Conservation (phyloP, 2,113 vertebrate genomes). For the Bufo bufo region DNA sequence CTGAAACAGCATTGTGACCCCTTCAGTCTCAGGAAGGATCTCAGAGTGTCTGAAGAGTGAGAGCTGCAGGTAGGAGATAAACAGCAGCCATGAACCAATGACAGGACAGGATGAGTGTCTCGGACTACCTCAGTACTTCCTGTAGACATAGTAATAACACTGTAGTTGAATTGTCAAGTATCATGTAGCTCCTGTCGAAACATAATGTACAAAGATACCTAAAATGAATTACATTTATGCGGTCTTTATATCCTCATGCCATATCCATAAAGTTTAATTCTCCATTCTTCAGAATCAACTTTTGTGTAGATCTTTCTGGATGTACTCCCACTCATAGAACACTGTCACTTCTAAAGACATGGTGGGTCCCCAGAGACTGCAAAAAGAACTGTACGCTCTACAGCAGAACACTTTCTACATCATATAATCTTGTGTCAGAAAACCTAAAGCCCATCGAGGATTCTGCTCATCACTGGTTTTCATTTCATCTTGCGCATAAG, state of each 20-base stretch:
- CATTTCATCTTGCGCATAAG: constrained; percentile 50
- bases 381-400: not conserved
- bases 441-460: constrained; percentile 36
- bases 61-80: no score
- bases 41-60: no score
- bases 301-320: not conserved
- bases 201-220: not conserved
- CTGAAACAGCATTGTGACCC: no score
- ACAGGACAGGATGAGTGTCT: no score
- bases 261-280: not conserved
- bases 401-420: not conserved
- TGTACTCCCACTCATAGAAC: not conserved
- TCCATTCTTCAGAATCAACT: constrained; percentile 2
- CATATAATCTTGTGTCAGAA: constrained; percentile 32
- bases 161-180: no score
- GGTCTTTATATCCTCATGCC: not conserved
- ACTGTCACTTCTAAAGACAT: not conserved
- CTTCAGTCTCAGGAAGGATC: no score
- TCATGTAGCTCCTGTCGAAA: no score
- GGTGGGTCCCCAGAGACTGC: not conserved
- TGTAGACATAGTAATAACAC: no score
- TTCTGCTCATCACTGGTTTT: constrained; percentile 46
- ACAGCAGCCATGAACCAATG: no score
- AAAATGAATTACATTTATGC: not conserved
- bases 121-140: no score